Conservation (phyloP, 2,113 vertebrate genomes). For the Notechis scutatus region DNA sequence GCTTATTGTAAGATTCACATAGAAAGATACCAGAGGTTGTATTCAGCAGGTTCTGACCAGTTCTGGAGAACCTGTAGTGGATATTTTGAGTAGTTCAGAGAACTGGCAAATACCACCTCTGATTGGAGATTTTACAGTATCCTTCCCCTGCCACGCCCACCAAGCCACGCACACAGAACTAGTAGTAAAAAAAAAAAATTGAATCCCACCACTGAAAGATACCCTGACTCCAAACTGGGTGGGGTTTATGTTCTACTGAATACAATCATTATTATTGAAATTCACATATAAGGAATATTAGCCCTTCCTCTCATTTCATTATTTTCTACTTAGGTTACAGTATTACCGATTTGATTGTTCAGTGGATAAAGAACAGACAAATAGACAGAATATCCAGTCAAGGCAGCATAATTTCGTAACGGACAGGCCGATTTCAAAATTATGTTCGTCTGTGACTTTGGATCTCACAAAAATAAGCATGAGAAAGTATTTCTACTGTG, state of each 20-base stretch:
- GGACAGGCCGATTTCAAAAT: background rate
- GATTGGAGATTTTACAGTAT: too few species aligned
- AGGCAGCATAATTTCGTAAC: background rate
- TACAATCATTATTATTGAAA: background rate
- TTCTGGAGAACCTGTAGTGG: too few species aligned
- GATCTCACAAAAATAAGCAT: background rate
- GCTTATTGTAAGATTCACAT: background rate
- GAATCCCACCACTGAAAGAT: background rate
- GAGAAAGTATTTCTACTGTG: background rate
- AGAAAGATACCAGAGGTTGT: background rate
- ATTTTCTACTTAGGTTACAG: background rate
- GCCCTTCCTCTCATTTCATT: background rate
- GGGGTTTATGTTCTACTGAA: background rate
- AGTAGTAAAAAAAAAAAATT: too few species aligned
- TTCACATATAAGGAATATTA: background rate
- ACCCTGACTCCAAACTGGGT: background rate
- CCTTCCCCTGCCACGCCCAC: too few species aligned
- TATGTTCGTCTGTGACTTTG: background rate
- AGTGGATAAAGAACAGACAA: background rate
- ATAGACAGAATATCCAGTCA: background rate
- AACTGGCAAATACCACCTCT: too few species aligned
- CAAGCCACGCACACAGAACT: too few species aligned
- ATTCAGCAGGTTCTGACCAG: too few species aligned
- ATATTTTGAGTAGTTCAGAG: too few species aligned
- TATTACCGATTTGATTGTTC: background rate